Conservation (phyloP, 2,797 vertebrate genomes). For the Hoplostethus mediterraneus region DNA sequence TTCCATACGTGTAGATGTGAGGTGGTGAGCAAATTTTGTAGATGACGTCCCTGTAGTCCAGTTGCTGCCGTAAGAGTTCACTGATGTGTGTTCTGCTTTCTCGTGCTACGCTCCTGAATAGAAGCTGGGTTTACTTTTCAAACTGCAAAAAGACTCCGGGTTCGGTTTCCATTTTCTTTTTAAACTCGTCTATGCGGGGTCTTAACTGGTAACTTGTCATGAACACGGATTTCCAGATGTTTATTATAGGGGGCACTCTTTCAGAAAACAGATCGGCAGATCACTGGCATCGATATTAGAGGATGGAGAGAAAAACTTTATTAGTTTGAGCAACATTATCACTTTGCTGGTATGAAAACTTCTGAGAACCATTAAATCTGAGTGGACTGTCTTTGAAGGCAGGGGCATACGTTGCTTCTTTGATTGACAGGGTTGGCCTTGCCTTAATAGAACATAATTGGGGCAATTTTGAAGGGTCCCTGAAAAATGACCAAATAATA, state of each 20-base stretch:
- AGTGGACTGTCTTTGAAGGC: constrained; percentile 86
- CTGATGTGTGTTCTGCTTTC: no score
- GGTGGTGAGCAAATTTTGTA: no score
- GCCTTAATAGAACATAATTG: constrained; percentile 98
- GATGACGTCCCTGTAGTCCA: no score
- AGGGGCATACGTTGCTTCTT: constrained; percentile 85
- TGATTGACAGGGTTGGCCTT: constrained; percentile 96
- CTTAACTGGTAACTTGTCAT: constrained; percentile 17
- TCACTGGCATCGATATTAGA: constrained; percentile 18
- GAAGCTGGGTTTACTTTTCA: constrained; percentile 7
- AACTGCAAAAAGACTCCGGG: background rate
- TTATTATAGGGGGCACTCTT: constrained; percentile 1
- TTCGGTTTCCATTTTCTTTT: background rate
- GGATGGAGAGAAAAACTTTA: constrained; percentile 59
- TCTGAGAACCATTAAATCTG: constrained; percentile 81
- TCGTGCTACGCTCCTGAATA: no score
- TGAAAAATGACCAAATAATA: constrained; percentile 88
- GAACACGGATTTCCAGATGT: constrained; percentile 22
- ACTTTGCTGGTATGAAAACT: constrained; percentile 68
- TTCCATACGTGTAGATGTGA: no score
- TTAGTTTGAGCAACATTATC: constrained; percentile 81
- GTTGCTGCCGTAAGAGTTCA: no score
- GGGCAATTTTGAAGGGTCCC: constrained; percentile 92
- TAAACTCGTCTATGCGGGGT: background rate
- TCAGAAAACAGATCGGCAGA: constrained; percentile 17